Conservation (phyloP, 2,797 vertebrate genomes). For the Podarcis lilfordi region DNA sequence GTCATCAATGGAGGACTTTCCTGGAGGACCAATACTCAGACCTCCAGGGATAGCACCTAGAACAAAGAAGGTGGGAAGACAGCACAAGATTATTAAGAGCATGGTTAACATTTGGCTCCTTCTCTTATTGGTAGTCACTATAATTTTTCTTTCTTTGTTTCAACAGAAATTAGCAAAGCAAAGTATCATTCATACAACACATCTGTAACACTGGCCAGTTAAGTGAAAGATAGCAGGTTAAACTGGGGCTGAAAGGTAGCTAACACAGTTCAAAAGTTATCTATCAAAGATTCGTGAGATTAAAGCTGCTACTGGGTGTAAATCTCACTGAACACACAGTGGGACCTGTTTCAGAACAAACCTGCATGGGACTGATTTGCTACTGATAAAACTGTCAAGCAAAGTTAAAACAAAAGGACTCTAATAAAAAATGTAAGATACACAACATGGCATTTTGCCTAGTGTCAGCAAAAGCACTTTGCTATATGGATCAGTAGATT, state of each 20-base stretch:
- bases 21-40: constrained; percentile 88
- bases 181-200: background rate
- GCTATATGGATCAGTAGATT: background rate
- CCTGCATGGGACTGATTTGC: background rate
- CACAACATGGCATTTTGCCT: background rate
- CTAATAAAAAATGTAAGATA: constrained; percentile 1
- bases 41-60: constrained; percentile 94
- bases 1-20: constrained; percentile 93
- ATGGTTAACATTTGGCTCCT: background rate
- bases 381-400: background rate
- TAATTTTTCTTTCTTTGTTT: background rate
- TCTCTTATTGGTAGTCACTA: background rate
- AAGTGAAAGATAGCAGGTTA: constrained; percentile 8
- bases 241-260: constrained; percentile 12
- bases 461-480: background rate
- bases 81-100: constrained; percentile 16
- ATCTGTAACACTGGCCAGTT: background rate
- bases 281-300: constrained; percentile 2
- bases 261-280: constrained; percentile 12
- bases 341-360: background rate
- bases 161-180: constrained; percentile 14
- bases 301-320: background rate
- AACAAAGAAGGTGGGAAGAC: background rate
- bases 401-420: constrained; percentile 26
- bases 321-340: background rate